Base-by-base conservation (phyloP, 2,797 vertebrate genomes). In the Steatocranus sp. region DNA sequence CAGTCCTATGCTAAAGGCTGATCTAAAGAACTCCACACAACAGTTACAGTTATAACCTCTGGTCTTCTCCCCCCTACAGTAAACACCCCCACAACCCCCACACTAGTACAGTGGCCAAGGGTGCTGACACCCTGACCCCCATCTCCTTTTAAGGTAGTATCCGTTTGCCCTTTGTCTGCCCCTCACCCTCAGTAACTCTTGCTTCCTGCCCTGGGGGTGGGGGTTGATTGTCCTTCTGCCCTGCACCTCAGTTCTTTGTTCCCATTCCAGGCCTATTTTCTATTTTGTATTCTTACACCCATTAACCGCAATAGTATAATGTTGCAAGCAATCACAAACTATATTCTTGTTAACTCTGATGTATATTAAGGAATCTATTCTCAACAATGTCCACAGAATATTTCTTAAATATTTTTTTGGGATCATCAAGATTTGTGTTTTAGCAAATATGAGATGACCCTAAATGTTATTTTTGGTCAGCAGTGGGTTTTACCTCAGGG, bases 161-260 rank as follows among this genome's bases (percentile, higher is more conserved):
- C 53, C 3, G 3, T 54, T 54, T 54, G 53, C 53, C 53, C 25
- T 54, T 30, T 17, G 53, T 17, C 53, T 30, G 53, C 53, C 14
- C 25, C 25, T 54, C 53, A 54, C 14, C 8, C 53, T 54, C 14
- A 54, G 14, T 54, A 54, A 30, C 0, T 1, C 53, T 0, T 30
- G 53, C 8, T 56, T 30, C 14, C 0, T 56, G 14, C 1, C 53
- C 53, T 54, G 5, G 8, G 14, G 8, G 25, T 56, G 25, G 53
- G 25, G 8, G 53, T 54, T 54, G 14, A 54, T 54, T 54, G 53
- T 56, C 53, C 53, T 30, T 1, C 53, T 56, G 53, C 5, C 25
- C 14, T 56, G 25, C 53, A 30, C 1, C 5, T 2, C 53, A 30
- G 53, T 30, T 56, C 53, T 30, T 56, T 56, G 53, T 56, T 56